Conservation (phyloP, 2,888 invertebrate species). For the Proisotoma minuta region DNA sequence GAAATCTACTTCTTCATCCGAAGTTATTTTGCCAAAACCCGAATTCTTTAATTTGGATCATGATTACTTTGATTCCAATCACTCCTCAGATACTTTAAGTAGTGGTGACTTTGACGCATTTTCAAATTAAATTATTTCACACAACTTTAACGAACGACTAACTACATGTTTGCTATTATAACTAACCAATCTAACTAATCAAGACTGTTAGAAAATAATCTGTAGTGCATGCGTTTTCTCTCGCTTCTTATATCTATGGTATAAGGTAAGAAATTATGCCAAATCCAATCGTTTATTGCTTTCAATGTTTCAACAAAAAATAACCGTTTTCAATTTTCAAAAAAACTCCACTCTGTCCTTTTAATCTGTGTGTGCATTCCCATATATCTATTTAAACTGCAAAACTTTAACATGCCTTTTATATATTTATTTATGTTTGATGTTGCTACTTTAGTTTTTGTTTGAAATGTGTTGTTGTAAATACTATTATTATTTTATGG, state of each 20-base stretch:
- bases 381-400: no score
- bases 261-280: neutral
- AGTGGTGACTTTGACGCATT: neutral
- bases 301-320: no score
- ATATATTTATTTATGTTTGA: no score
- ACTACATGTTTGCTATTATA: neutral
- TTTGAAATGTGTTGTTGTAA: no score
- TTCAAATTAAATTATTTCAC: neutral
- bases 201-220: neutral
- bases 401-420: no score
- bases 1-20: neutral
- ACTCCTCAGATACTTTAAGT: neutral
- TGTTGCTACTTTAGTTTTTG: no score
- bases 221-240: neutral
- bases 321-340: no score
- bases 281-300: no score
- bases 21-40: neutral
- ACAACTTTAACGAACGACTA: neutral
- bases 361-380: no score
- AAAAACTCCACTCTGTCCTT: no score
- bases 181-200: neutral
- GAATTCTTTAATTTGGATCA: constrained; percentile 4
- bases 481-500: no score
- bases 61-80: neutral
- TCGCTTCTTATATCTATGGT: no score